A percentile compares a stretch with the other conserved stretches of the same genome.
phyloP scores from a whole-genome alignment of 1,140 invertebrate species.

The Dinoponera quadriceps region DNA sequence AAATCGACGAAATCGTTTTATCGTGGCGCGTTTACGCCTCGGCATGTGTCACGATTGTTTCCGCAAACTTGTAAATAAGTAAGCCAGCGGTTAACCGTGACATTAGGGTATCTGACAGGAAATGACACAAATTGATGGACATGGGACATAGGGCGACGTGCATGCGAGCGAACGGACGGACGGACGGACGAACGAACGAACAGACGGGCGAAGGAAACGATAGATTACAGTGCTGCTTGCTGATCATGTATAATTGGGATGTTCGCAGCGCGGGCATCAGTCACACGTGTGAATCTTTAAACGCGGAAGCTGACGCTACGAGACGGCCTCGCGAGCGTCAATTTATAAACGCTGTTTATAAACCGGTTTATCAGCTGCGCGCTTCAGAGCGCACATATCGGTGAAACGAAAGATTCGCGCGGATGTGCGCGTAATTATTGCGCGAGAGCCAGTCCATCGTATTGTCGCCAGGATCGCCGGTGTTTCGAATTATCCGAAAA shows the following conservation, averaged over 20 bases:
- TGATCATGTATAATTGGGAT: constrained; percentile 11
- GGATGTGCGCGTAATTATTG: constrained; percentile 34
- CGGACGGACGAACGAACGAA: constrained; percentile 35
- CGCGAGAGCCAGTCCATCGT: too few relatives aligned
- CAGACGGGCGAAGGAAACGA: constrained; percentile 47
- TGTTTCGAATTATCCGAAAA: constrained; percentile 51
- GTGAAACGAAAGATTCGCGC: background rate
- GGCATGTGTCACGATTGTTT: background rate
- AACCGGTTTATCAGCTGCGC: background rate
- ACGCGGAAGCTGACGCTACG: background rate
- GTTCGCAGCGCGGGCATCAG: constrained; percentile 2
- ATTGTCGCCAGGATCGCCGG: constrained; percentile 41
- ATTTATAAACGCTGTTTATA: too few relatives aligned
- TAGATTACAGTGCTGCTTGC: constrained; percentile 44
- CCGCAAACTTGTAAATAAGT: constrained; percentile 60
- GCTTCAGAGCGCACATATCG: too few relatives aligned
- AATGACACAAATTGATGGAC: constrained; percentile 59
- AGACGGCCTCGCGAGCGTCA: background rate
- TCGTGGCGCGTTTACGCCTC: background rate
- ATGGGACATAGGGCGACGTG: constrained; percentile 24
- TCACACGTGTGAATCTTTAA: constrained; percentile 25
- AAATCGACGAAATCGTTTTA: background rate
- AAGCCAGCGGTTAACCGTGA: constrained; percentile 40
- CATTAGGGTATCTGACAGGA: constrained; percentile 25
- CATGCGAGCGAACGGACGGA: constrained; percentile 34